Evolutionary conservation across 2,797 vertebrate genomes (phyloP), one percentile per base, ranked within the genome.

Genomic region (Zenarchopterus dispar): DNA sequence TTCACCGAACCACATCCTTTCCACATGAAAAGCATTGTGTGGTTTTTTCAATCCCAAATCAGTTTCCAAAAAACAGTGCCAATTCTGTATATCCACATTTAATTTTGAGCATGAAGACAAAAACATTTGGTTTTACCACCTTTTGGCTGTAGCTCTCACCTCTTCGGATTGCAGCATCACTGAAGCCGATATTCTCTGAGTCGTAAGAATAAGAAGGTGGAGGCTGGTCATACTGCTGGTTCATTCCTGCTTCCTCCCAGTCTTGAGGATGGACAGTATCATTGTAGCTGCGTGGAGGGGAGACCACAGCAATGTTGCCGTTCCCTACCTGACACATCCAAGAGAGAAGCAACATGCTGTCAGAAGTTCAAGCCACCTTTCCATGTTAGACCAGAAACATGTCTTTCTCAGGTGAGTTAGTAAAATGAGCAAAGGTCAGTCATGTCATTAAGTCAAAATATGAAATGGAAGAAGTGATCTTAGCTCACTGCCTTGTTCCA

Each of bases 121-220:
- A 52, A 41, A 33, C 13, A 26, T 19, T 41, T 2, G 39, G 44
- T 47, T 46, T 46, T 45, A 23, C 52, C 0, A 0, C 17, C 24
- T 47, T 47, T 39, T 39, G 36, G 13, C 16, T 62, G 18, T 0
- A 15, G 24, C 13, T 18, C 83, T 84, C 58, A 93, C 94, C 93
- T 92, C 90, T 84, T 53, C 91, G 78, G 50, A 94, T 63, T 6
- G 67, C 28, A 5, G 72, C 75, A 2, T 93, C 86, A 48, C 81
- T 89, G 70, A 94, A 94, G 70, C 17, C 22, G 49, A 51, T 56
- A 0, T 89, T 78, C 56, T 88, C 84, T 1, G 70, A 70, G 62
- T 28, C 65, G 0, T 8, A 2, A 2, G 49, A 23, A 56, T 90
- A 92, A 4, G 70, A 67, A 0, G 92, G 89, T 5, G 89, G 91